Evolutionary conservation across 2,113 vertebrate genomes (phyloP).

Genomic region (Spea multiplicata): DNA sequence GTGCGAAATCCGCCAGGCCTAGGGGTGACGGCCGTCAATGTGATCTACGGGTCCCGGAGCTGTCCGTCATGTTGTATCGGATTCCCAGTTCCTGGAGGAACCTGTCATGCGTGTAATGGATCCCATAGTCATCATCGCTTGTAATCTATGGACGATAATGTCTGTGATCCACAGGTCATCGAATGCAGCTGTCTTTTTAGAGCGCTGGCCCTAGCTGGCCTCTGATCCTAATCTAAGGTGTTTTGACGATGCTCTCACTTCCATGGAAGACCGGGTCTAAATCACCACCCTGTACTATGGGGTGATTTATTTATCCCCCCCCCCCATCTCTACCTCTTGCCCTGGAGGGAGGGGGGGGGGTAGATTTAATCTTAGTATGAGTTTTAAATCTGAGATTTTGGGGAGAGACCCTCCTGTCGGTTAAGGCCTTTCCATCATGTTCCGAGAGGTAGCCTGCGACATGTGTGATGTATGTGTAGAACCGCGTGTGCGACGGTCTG

Average conservation of each 20-base stretch:
- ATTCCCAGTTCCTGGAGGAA: not conserved
- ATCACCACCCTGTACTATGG: not conserved
- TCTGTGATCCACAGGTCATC: slow-evolving; percentile 1
- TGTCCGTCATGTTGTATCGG: not conserved
- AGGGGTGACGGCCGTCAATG: rapidly evolving
- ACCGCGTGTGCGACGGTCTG: too few relatives aligned
- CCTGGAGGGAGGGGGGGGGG: too few relatives aligned
- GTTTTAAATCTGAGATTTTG: not conserved
- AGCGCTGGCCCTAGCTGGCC: not conserved
- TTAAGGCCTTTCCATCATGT: not conserved
- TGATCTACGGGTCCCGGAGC: rapidly evolving
- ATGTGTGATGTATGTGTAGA: not conserved
- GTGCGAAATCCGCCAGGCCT: not conserved
- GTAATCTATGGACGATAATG: too few relatives aligned
- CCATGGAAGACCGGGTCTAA: not conserved
- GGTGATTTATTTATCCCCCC: not conserved
- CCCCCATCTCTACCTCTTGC: not conserved
- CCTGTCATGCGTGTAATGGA: not conserved
- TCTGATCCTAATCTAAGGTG: not conserved
- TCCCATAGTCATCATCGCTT: too few relatives aligned
- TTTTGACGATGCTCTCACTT: not conserved
- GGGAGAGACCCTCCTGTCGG: not conserved
- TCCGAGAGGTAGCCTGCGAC: not conserved
- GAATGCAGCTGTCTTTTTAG: not conserved
- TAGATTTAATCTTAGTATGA: not conserved